Evolutionary conservation across 2,113 vertebrate species (phyloP).

Genomic region (pig (Sus scrofa)): DNA sequence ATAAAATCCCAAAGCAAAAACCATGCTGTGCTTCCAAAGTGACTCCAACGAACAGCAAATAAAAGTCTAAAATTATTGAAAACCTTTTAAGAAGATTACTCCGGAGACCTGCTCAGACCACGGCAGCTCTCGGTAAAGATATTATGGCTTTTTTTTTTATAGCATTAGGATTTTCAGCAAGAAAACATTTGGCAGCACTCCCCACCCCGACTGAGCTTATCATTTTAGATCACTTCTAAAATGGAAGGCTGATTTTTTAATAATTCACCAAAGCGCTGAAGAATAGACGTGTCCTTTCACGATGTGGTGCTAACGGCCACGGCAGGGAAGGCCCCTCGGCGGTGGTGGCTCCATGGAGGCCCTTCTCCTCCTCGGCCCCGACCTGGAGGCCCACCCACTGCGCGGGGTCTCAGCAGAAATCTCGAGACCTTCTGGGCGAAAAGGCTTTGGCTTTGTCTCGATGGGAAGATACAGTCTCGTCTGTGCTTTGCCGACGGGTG

Average conservation of each 20-base stretch:
- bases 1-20: not conserved
- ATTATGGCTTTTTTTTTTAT: not conserved
- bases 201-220: not conserved
- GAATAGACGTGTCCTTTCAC: not conserved
- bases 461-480: accelerated
- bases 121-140: not conserved
- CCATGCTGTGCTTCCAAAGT: constrained; percentile 19
- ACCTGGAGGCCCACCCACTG: accelerated
- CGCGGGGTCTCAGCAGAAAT: accelerated
- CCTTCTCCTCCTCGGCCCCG: accelerated
- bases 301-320: accelerated
- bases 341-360: accelerated
- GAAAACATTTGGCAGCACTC: constrained; percentile 9
- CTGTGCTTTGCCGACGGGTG: accelerated
- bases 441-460: accelerated
- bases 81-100: constrained; percentile 24
- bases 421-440: not conserved
- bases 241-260: constrained; percentile 57
- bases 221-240: constrained; percentile 9
- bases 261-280: constrained; percentile 25
- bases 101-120: not conserved
- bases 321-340: accelerated
- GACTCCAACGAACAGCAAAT: not conserved
- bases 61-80: constrained; percentile 13
- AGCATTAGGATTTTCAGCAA: constrained; percentile 23